phyloP scores from a whole-genome alignment of 2,888 invertebrate genomes.

The Callyntrura guangdongensis region DNA sequence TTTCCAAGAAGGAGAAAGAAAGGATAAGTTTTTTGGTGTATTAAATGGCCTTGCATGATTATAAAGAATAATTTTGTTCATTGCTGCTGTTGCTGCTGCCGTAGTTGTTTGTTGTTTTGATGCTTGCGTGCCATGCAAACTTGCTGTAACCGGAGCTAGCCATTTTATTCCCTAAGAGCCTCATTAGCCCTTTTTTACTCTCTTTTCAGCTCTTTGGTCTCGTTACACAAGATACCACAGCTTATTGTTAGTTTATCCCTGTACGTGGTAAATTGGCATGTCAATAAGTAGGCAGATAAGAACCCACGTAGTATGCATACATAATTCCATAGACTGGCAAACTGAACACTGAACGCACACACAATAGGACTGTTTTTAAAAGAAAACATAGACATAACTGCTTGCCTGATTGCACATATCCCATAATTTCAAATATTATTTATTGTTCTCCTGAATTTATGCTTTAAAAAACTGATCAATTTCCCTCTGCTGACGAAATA shows the following conservation, averaged over 20 bases:
- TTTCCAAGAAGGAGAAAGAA: constrained; percentile 50
- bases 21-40: constrained; percentile 24
- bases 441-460: constrained; percentile 44
- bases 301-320: background rate
- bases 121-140: constrained; percentile 63
- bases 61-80: constrained; percentile 44
- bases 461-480: constrained; percentile 32
- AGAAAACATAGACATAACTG: constrained; percentile 1
- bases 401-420: constrained; percentile 31
- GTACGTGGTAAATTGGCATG: constrained; percentile 9
- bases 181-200: constrained; percentile 64
- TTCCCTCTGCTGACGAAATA: constrained; percentile 23
- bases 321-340: too few species aligned
- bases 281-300: constrained; percentile 1
- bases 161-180: constrained; percentile 68
- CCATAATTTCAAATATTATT: constrained; percentile 50
- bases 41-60: constrained; percentile 69
- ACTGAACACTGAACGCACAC: background rate
- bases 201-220: constrained; percentile 45
- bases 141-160: constrained; percentile 57
- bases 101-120: constrained; percentile 25
- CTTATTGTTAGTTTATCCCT: background rate
- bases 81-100: constrained; percentile 16
- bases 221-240: constrained; percentile 47
- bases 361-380: background rate